phyloP scores from a whole-genome alignment of 2,113 vertebrate genomes.

The Tachysurus vachellii region DNA sequence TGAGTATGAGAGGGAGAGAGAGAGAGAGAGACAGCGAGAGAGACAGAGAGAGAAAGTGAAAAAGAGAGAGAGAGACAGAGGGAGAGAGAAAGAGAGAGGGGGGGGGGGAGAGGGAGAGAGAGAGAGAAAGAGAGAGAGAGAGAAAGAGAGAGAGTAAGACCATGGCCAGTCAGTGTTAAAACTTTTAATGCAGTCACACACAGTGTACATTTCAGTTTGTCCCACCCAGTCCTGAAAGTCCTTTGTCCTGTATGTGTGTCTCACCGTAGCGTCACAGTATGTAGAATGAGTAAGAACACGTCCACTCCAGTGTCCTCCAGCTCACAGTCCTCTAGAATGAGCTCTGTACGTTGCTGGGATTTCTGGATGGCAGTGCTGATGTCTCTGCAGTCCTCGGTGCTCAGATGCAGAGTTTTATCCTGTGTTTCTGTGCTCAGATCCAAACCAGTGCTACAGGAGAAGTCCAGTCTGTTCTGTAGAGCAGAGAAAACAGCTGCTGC shows the following conservation, averaged over 20 bases:
- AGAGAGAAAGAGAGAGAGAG: background rate
- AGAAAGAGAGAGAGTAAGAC: too few species aligned
- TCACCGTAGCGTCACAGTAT: conserved; percentile 39
- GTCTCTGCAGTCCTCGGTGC: too few species aligned
- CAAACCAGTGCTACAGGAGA: too few species aligned
- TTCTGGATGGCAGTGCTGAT: conserved; percentile 30
- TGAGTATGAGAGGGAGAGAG: background rate
- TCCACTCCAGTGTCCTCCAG: conserved; percentile 42
- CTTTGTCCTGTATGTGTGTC: conserved; percentile 1
- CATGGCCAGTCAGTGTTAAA: too few species aligned
- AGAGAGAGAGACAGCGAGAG: background rate
- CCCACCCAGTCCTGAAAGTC: too few species aligned
- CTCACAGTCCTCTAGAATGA: conserved; percentile 52
- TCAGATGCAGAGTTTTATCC: background rate
- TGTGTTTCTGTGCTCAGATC: too few species aligned
- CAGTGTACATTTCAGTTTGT: background rate
- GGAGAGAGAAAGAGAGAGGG: too few species aligned
- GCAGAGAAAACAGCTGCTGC: too few species aligned
- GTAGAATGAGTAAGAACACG: conserved; percentile 39
- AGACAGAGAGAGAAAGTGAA: too few species aligned
- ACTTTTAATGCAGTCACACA: background rate
- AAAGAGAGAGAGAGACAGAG: background rate
- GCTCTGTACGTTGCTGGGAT: conserved; percentile 20
- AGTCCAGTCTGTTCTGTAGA: too few species aligned
- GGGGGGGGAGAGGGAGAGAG: too few species aligned